Percentiles rank a stretch among this genome's conserved stretches.
Conservation (phyloP, 2,797 vertebrate species). For the Chaetophractus vellerosus region DNA sequence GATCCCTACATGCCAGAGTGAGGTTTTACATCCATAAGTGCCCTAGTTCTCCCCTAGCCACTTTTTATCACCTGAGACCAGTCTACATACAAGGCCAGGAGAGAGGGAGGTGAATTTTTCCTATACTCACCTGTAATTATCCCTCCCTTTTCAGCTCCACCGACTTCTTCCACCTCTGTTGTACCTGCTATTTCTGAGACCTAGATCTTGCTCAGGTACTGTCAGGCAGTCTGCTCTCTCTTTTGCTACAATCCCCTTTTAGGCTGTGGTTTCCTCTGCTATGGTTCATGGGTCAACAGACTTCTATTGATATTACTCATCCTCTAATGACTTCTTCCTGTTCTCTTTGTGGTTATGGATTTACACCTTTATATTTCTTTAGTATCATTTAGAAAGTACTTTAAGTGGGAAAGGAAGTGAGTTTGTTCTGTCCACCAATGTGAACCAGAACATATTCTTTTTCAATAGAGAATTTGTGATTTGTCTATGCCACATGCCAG, state of each 20-base stretch:
- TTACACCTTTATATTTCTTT: not conserved
- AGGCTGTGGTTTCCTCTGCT: constrained; percentile 46
- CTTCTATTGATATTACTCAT: constrained; percentile 48
- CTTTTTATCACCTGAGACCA: not conserved
- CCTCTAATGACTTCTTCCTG: not conserved
- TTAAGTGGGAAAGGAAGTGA: not conserved
- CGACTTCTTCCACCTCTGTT: not conserved
- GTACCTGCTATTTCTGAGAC: not conserved
- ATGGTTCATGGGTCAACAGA: not conserved
- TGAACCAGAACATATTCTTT: not conserved
- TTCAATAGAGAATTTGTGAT: not conserved
- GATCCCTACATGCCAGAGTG: not conserved
- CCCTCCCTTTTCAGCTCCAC: rapidly evolving
- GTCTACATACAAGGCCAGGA: not conserved
- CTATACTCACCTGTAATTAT: not conserved
- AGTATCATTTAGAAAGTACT: constrained; percentile 31
- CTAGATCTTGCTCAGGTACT: not conserved
- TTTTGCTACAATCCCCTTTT: not conserved
- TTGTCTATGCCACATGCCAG: not conserved
- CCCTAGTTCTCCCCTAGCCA: not conserved
- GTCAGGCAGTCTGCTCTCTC: not conserved
- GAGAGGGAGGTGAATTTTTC: not conserved
- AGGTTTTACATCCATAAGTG: not conserved
- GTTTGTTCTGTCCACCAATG: not conserved
- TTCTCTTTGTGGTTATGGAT: constrained; percentile 21